A percentile compares a stretch with the other conserved stretches of the same genome.
Evolutionary conservation across 2,113 vertebrate species (phyloP).

Genomic region (Thymallus thymallus): DNA sequence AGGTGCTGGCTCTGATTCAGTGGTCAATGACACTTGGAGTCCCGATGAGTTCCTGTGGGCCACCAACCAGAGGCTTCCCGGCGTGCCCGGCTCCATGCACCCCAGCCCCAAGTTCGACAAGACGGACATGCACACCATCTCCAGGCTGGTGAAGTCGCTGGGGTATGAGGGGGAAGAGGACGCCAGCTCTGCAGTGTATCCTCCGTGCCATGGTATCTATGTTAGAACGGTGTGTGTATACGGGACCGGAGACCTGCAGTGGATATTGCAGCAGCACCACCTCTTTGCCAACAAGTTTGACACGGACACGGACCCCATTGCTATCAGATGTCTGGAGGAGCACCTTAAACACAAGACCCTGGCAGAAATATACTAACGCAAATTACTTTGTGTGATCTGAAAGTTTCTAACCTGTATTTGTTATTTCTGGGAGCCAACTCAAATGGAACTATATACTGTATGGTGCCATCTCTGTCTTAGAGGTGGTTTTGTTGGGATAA

Average conservation of each 20-base stretch:
- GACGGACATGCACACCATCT: slow-evolving; percentile 80
- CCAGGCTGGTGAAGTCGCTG: slow-evolving; percentile 85
- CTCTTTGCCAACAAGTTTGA: slow-evolving; percentile 95
- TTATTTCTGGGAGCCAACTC: too few relatives aligned
- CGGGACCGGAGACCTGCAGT: slow-evolving; percentile 82
- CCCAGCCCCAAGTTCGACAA: slow-evolving; percentile 77
- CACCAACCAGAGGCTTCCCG: slow-evolving; percentile 83
- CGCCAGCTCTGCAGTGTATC: slow-evolving; percentile 76
- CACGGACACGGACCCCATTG: slow-evolving; percentile 78
- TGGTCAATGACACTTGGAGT: slow-evolving; percentile 89
- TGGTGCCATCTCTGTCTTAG: too few relatives aligned
- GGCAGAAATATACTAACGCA: slow-evolving; percentile 9
- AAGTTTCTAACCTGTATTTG: too few relatives aligned
- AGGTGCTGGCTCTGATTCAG: slow-evolving; percentile 73
- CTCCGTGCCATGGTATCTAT: slow-evolving; percentile 77
- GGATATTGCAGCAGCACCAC: slow-evolving; percentile 80
- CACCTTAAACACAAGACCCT: slow-evolving; percentile 78
- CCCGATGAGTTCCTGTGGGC: slow-evolving; percentile 91
- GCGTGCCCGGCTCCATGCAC: slow-evolving; percentile 78
- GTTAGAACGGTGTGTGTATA: slow-evolving; percentile 81
- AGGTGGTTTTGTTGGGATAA: too few relatives aligned
- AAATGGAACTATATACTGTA: too few relatives aligned
- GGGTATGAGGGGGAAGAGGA: slow-evolving; percentile 75
- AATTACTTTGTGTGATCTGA: too few relatives aligned
- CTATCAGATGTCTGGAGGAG: slow-evolving; percentile 75